Evolutionary conservation across 2,888 invertebrate species (phyloP).

Genomic region (Catotricha subobsoleta): DNA sequence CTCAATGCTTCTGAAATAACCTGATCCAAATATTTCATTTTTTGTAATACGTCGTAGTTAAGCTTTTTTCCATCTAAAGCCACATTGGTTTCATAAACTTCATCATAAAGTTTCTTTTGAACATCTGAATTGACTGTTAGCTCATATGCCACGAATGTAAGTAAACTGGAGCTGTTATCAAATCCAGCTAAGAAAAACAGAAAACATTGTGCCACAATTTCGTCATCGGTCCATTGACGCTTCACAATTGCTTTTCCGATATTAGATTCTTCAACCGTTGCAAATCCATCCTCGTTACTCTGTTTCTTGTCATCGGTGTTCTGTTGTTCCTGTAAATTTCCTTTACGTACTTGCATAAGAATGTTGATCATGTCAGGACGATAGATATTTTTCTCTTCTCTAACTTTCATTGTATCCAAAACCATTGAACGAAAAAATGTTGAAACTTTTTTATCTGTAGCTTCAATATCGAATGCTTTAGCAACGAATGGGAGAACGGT

Average conservation of each 20-base stretch:
- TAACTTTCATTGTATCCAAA: slow-evolving; percentile 11
- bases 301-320: slow-evolving; percentile 6
- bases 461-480: not conserved
- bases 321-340: slow-evolving; percentile 7
- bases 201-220: slow-evolving; percentile 16
- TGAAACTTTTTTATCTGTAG: slow-evolving; percentile 2
- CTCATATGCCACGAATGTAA: slow-evolving; percentile 33
- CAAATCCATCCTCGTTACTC: slow-evolving; percentile 11
- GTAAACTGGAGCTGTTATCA: slow-evolving; percentile 27
- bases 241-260: not conserved
- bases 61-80: slow-evolving; percentile 26
- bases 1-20: slow-evolving; percentile 36
- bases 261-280: slow-evolving; percentile 11
- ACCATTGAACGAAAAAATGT: slow-evolving; percentile 13
- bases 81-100: slow-evolving; percentile 30
- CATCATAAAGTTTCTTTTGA: slow-evolving; percentile 31
- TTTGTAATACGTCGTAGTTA: slow-evolving; percentile 33
- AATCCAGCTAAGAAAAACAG: slow-evolving; percentile 33
- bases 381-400: slow-evolving; percentile 13
- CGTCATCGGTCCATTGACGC: slow-evolving; percentile 10
- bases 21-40: slow-evolving; percentile 43
- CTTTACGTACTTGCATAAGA: slow-evolving; percentile 14
- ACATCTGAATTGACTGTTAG: slow-evolving; percentile 34
- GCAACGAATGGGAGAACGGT: not conserved
- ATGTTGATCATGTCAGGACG: slow-evolving; percentile 15